These are phyloP conservation scores for Sebastiscus tertius DNA, from an alignment of 2,797 vertebrate species.

Conservation along the genomic window DNA sequence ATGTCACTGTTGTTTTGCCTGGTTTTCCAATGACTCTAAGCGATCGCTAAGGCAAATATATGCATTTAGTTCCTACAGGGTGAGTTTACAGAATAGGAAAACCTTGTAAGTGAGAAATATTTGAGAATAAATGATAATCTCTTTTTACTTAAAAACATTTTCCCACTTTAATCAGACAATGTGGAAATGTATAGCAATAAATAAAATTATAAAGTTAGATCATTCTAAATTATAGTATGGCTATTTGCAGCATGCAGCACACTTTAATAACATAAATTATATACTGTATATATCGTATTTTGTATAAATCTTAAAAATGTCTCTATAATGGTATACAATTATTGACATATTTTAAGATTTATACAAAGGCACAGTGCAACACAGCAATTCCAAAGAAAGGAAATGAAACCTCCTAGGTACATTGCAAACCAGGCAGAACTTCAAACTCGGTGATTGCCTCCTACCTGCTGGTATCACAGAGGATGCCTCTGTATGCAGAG, in stretches of 20 bases:
- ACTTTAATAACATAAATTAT: not conserved
- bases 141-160: not conserved
- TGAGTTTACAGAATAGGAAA: not conserved
- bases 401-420: not conserved
- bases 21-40: slow-evolving; percentile 63
- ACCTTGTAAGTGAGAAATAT: not conserved
- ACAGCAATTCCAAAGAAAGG: not conserved
- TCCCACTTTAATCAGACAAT: not conserved
- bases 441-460: slow-evolving; percentile 55
- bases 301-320: not conserved
- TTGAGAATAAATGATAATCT: not conserved
- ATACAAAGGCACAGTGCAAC: not conserved
- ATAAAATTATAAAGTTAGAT: not conserved
- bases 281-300: not conserved
- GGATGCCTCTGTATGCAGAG: slow-evolving; percentile 43
- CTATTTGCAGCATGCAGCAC: too few relatives aligned
- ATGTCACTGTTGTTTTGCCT: slow-evolving; percentile 76
- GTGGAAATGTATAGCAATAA: not conserved
- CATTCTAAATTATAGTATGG: not conserved
- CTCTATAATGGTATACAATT: not conserved
- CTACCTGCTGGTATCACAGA: slow-evolving; percentile 78
- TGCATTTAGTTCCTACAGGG: not conserved
- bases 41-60: not conserved
- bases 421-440: slow-evolving; percentile 80
- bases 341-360: not conserved